Percentiles rank a stretch among this genome's conserved stretches.
Evolutionary conservation across 2,113 vertebrate species (phyloP).

Genomic region (Reinhardtius hippoglossoides): DNA sequence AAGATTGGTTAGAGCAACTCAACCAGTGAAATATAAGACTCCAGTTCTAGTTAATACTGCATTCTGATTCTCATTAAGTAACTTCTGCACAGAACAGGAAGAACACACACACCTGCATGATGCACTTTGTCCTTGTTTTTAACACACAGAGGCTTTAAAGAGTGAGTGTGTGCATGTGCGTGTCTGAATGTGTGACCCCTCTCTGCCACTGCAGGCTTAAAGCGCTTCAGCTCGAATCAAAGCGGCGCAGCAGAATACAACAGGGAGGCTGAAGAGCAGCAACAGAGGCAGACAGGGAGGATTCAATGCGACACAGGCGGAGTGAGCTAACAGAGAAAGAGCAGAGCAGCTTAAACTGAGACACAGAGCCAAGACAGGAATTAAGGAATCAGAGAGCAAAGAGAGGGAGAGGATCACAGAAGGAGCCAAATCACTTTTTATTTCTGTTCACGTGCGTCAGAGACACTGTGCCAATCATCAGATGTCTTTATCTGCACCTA

Average conservation of each 20-base stretch:
- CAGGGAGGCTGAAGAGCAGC: slow-evolving; percentile 53
- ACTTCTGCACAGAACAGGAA: slow-evolving; percentile 22
- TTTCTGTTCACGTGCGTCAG: slow-evolving; percentile 36
- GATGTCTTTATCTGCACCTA: slow-evolving; percentile 25
- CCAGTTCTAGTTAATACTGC: slow-evolving; percentile 2
- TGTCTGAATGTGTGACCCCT: slow-evolving; percentile 42
- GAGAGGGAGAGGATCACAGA: slow-evolving; percentile 31
- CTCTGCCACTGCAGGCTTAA: slow-evolving; percentile 39
- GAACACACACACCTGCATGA: slow-evolving; percentile 16
- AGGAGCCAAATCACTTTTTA: not conserved
- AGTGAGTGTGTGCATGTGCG: not conserved
- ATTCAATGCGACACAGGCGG: slow-evolving; percentile 62
- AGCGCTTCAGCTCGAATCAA: slow-evolving; percentile 49
- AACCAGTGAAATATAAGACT: not conserved
- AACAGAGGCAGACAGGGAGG: slow-evolving; percentile 44
- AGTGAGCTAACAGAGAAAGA: slow-evolving; percentile 20
- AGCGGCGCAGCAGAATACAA: slow-evolving; percentile 61
- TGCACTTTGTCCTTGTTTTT: slow-evolving; percentile 26
- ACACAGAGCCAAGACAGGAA: slow-evolving; percentile 45
- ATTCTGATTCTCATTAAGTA: slow-evolving; percentile 37
- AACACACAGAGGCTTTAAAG: not conserved
- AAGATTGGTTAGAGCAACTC: not conserved
- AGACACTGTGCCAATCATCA: slow-evolving; percentile 23
- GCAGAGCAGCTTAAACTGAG: slow-evolving; percentile 36
- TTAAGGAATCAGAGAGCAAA: slow-evolving; percentile 49